Conservation (phyloP, 2,113 vertebrate species). For the Onychostruthus taczanowskii region DNA sequence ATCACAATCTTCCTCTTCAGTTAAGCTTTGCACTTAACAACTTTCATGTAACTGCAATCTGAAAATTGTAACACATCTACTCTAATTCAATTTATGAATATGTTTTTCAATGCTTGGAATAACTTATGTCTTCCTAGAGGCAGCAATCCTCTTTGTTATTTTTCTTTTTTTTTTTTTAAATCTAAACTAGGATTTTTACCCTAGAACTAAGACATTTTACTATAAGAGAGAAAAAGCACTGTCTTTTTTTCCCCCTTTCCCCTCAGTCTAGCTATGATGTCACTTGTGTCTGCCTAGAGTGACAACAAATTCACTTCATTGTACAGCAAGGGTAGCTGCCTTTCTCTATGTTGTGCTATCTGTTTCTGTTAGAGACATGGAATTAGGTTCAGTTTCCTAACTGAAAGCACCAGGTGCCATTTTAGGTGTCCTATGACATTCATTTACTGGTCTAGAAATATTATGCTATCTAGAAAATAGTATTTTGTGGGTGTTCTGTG, state of each 20-base stretch:
- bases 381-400: background rate
- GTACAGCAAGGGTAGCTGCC: background rate
- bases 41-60: background rate
- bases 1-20: background rate
- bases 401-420: background rate
- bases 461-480: background rate
- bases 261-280: background rate
- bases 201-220: background rate
- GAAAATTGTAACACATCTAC: background rate
- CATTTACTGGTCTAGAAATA: background rate
- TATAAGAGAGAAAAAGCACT: background rate
- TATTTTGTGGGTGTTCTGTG: background rate
- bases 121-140: background rate
- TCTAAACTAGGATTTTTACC: background rate
- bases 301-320: background rate
- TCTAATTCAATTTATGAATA: background rate
- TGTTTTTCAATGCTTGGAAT: background rate
- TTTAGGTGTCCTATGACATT: background rate
- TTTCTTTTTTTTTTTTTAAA: too few species aligned
- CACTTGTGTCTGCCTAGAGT: background rate
- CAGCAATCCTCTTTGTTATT: background rate
- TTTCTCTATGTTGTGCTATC: background rate
- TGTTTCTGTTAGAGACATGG: background rate
- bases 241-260: background rate
- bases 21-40: conserved; percentile 2